These are phyloP conservation scores for Spodoptera frugiperda DNA, from an alignment of 1,140 invertebrate species.

Conservation along the genomic window DNA sequence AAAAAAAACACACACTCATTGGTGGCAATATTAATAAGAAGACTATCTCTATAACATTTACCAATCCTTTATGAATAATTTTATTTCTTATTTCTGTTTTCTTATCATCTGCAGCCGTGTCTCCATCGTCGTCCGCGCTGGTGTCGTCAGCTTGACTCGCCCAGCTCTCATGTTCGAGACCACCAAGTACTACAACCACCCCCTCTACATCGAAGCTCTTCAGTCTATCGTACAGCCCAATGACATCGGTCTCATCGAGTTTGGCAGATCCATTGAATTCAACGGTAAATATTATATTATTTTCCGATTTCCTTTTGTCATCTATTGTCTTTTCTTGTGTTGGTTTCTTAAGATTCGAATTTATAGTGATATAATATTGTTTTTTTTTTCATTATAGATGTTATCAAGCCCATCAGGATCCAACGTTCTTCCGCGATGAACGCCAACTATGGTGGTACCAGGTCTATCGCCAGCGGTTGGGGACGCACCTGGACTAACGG, in stretches of 20 bases:
- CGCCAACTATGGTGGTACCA: constrained; percentile 58
- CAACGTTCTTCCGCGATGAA: constrained; percentile 62
- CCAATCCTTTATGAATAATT: no score
- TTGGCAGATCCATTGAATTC: constrained; percentile 61
- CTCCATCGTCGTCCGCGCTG: constrained; percentile 67
- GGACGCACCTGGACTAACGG: constrained; percentile 72
- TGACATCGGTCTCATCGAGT: constrained; percentile 74
- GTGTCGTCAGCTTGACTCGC: constrained; percentile 60
- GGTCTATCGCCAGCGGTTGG: constrained; percentile 70
- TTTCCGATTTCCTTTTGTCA: no score
- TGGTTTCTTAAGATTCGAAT: not conserved
- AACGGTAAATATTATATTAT: constrained; percentile 59
- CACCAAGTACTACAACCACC: constrained; percentile 74
- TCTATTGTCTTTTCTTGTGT: not conserved
- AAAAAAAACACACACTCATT: no score
- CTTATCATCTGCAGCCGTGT: constrained; percentile 58
- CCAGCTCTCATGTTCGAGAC: constrained; percentile 70
- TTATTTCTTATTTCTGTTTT: no score
- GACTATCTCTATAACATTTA: no score
- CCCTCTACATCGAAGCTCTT: constrained; percentile 61
- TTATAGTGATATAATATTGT: not conserved
- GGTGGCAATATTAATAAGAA: no score
- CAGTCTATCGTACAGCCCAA: constrained; percentile 68
- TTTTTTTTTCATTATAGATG: constrained; percentile 59
- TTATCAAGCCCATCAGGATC: constrained; percentile 68